Evolutionary conservation across 2,113 vertebrate species (phyloP).

Genomic region (Solea senegalensis): DNA sequence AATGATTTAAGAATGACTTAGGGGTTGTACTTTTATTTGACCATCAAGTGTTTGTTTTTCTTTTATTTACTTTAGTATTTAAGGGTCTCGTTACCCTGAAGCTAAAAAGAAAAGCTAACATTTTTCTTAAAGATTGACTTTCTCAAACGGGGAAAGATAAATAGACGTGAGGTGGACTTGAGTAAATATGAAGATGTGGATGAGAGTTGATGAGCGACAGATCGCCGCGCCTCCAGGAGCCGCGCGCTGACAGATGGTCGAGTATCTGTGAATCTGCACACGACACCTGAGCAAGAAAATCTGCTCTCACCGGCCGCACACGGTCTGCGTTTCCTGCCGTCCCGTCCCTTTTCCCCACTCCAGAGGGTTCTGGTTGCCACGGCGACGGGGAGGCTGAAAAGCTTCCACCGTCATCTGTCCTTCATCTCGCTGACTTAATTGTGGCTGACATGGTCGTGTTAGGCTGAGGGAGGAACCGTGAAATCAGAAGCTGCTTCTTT

Average conservation of each 20-base stretch:
- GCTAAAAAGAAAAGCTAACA: neutral
- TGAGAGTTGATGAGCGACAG: constrained; percentile 35
- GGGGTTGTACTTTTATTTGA: too few relatives aligned
- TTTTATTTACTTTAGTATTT: too few relatives aligned
- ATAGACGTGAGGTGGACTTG: neutral
- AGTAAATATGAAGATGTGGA: neutral
- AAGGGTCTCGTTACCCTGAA: neutral
- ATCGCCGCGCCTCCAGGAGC: constrained; percentile 61
- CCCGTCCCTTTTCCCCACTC: constrained; percentile 15
- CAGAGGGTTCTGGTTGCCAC: constrained; percentile 67
- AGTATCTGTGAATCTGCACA: constrained; percentile 54
- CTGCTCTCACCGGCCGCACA: constrained; percentile 60
- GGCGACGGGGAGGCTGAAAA: constrained; percentile 64
- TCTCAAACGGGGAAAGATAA: neutral
- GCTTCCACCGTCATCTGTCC: constrained; percentile 69
- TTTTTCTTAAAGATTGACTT: neutral
- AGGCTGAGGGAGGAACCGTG: too few relatives aligned
- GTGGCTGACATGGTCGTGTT: constrained; percentile 51
- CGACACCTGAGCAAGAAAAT: constrained; percentile 76
- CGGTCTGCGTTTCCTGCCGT: constrained; percentile 66
- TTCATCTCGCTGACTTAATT: constrained; percentile 68
- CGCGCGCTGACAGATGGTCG: constrained; percentile 75
- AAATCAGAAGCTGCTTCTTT: too few relatives aligned
- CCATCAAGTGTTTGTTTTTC: too few relatives aligned
- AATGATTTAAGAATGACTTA: too few relatives aligned